phyloP scores from a whole-genome alignment of 1,140 invertebrate genomes.

The Drosophila micromelanica region DNA sequence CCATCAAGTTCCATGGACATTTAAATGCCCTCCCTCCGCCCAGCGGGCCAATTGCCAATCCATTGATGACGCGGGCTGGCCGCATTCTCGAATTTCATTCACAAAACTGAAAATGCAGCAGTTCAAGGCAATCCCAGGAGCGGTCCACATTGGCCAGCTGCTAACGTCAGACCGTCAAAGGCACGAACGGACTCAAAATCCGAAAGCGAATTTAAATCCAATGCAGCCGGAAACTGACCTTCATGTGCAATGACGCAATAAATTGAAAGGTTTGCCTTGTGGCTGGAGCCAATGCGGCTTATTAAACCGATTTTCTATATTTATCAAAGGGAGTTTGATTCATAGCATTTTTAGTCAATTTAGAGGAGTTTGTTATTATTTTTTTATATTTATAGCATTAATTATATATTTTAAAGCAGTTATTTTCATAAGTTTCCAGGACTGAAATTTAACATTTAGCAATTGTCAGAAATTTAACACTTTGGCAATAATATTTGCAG shows the following conservation, averaged over 20 bases:
- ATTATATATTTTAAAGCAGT: too few species aligned
- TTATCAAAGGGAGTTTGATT: too few species aligned
- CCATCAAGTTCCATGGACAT: background rate
- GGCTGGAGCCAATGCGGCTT: too few species aligned
- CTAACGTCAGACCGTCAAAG: constrained; percentile 37
- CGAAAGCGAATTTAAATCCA: background rate
- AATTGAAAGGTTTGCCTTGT: too few species aligned
- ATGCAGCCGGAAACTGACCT: constrained; percentile 15
- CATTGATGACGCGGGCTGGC: constrained; percentile 61
- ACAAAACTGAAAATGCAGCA: constrained; percentile 62
- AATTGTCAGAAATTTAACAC: too few species aligned
- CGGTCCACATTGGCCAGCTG: constrained; percentile 1
- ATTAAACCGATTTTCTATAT: too few species aligned
- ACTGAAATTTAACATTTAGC: too few species aligned
- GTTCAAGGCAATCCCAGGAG: constrained; percentile 55
- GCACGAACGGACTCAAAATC: background rate
- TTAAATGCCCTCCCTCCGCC: background rate
- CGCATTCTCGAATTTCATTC: constrained; percentile 54
- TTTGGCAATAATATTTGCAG: too few species aligned
- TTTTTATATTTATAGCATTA: too few species aligned
- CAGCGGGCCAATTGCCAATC: background rate
- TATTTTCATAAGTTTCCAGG: too few species aligned
- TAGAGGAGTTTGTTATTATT: too few species aligned
- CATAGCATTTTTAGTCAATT: too few species aligned
- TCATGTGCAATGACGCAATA: background rate